Evolutionary conservation across 2,888 invertebrate genomes (phyloP).

Genomic region (Tetranychus piercei): DNA sequence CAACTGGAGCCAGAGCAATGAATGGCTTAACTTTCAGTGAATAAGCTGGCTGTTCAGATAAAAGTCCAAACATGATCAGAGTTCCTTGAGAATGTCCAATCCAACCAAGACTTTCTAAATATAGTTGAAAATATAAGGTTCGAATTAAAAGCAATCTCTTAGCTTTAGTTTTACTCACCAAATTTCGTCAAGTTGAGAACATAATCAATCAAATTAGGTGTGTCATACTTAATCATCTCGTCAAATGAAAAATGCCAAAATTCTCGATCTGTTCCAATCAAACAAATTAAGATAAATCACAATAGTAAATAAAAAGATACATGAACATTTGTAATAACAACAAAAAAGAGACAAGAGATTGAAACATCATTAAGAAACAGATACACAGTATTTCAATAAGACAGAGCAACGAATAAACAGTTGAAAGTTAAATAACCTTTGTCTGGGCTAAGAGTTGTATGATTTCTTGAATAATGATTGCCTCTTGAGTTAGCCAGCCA

Average conservation of each 20-base stretch:
- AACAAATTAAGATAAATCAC: no score
- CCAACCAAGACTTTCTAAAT: not conserved
- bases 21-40: not conserved
- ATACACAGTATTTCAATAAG: no score
- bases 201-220: conserved; percentile 17
- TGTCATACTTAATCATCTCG: conserved; percentile 18
- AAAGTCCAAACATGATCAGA: conserved; percentile 4
- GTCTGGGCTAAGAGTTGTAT: conserved; percentile 8
- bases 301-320: not conserved
- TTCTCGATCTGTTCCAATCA: conserved; percentile 22
- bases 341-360: no score
- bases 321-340: not conserved
- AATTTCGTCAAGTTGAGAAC: conserved; percentile 8
- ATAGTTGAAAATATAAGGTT: not conserved
- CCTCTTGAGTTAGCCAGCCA: conserved; percentile 40
- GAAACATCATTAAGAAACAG: no score
- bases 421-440: conserved; percentile 4
- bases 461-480: conserved; percentile 34
- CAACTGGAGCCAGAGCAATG: conserved; percentile 12
- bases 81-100: conserved; percentile 13
- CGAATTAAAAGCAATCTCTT: not conserved
- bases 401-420: not conserved
- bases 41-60: not conserved
- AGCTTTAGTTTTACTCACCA: not conserved
- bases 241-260: conserved; percentile 22